phyloP scores from a whole-genome alignment of 2,113 vertebrate genomes.

The Steatornis caripensis region DNA sequence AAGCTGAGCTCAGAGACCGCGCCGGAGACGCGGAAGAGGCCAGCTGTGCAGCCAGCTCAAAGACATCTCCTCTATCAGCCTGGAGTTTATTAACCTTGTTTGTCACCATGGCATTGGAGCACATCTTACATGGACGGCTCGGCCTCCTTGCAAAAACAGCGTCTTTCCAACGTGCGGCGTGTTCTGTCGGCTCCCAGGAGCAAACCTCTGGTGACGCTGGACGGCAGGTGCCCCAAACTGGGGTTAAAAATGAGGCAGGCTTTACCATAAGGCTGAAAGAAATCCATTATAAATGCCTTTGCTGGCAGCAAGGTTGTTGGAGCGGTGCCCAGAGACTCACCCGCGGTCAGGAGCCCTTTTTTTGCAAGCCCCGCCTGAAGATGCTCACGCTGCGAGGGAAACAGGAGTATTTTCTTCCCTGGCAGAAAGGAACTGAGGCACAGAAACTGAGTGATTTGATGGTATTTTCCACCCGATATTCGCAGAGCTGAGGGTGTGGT shows the following conservation, averaged over 20 bases:
- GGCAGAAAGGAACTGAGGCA: background rate
- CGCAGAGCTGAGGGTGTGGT: background rate
- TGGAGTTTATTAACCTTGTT: background rate
- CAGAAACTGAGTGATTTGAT: background rate
- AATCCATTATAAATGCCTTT: background rate
- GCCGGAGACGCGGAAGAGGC: background rate
- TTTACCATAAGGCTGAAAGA: background rate
- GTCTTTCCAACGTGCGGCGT: rapidly evolving
- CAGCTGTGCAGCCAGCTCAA: background rate
- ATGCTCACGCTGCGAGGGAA: background rate
- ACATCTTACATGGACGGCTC: background rate
- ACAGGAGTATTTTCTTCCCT: background rate
- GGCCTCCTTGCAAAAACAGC: background rate
- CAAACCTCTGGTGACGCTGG: background rate
- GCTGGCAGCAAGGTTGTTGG: background rate
- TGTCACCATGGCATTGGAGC: background rate
- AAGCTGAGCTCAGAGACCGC: background rate
- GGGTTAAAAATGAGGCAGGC: background rate
- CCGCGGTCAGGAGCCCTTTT: background rate
- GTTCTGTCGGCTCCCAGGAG: background rate
- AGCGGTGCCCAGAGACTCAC: background rate
- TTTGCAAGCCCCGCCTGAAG: background rate
- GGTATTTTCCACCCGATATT: rapidly evolving
- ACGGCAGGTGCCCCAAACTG: rapidly evolving
- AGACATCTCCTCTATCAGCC: background rate